Base-by-base conservation (phyloP, 2,113 vertebrate species). In the Blennius ocellaris region DNA sequence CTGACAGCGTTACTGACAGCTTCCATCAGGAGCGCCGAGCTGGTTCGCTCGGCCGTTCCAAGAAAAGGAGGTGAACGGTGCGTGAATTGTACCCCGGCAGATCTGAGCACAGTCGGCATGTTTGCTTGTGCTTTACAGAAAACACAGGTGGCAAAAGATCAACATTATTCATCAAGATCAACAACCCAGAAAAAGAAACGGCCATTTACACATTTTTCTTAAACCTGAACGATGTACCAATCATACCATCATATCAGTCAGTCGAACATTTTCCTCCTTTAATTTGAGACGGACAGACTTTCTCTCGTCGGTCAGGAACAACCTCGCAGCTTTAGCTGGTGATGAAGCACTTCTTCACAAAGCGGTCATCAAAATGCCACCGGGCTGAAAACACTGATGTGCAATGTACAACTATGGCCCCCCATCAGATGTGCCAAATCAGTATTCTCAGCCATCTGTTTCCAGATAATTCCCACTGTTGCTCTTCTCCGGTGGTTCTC, bases 401-500 rank as follows among this genome's bases (percentile, higher is more conserved):
- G 6, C 14, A 48, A 48, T 6, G 14, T 15, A 48, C 11, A 15
- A 15, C 45, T 6, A 48, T n/a, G 7, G 21, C 14, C 14, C 5
- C 5, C 45, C 11, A n/a, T 48, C 45, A 48, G 45, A 48, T 48
- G 45, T 7, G 14, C 7, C 12, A 73, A 71, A 48, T 80, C 62
- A 64, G 74, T 64, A 81, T 77, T 78, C 40, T 55, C 11, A 49
- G 21, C 74, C 55, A 61, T 70, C 57, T 50, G 69, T 69, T 76
- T 47, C 62, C 12, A 45, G 52, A 81, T 68, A 47, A 83, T 78
- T 83, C 62, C 65, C 76, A 57, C 66, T 66, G 69, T 48, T 81
- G 80, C 68, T 63, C 65, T 60, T 70, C 73, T 81, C 57, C 69
- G 7, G 69, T 79, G 56, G 66, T 43, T 71, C 71, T 81, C 55